Percentiles rank a stretch among this genome's conserved stretches.
Evolutionary conservation across 2,113 vertebrate genomes (phyloP).

Genomic region (Mastomys coucha): DNA sequence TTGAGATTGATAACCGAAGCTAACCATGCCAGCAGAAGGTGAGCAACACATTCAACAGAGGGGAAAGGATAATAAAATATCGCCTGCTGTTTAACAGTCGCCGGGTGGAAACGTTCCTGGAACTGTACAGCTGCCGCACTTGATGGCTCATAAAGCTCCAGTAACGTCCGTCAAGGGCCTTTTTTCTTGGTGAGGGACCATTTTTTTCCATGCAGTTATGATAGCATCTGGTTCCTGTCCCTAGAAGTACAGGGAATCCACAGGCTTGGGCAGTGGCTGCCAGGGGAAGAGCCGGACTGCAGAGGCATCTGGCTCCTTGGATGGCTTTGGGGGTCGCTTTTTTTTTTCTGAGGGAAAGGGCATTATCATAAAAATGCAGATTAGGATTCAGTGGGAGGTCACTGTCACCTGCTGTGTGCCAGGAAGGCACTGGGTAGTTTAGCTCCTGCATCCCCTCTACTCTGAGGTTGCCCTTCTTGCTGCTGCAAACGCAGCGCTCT

Average conservation of each 20-base stretch:
- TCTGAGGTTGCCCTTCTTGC: background rate
- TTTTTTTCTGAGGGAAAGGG: constrained; percentile 65
- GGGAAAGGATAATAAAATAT: constrained; percentile 70
- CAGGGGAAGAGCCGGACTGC: constrained; percentile 17
- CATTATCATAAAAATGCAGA: constrained; percentile 66
- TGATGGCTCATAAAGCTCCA: constrained; percentile 83
- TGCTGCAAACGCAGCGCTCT: background rate
- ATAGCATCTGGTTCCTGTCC: constrained; percentile 86
- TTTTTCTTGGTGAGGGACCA: constrained; percentile 78
- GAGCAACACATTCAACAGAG: constrained; percentile 71
- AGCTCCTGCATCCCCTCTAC: background rate
- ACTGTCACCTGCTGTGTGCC: background rate
- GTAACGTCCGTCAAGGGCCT: constrained; percentile 82
- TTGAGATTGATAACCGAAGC: constrained; percentile 73
- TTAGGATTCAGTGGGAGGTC: background rate
- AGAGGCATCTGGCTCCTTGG: constrained; percentile 67
- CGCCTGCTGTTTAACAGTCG: constrained; percentile 73
- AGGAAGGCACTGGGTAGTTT: background rate
- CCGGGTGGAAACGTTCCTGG: constrained; percentile 57
- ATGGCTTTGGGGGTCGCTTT: constrained; percentile 61
- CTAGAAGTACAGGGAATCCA: constrained; percentile 76
- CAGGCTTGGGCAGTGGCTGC: constrained; percentile 63
- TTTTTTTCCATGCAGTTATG: constrained; percentile 74
- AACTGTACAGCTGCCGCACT: constrained; percentile 78
- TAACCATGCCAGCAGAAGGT: constrained; percentile 74